Base-by-base conservation (phyloP, 2,797 vertebrate species). In the Enteromius anoplus region DNA sequence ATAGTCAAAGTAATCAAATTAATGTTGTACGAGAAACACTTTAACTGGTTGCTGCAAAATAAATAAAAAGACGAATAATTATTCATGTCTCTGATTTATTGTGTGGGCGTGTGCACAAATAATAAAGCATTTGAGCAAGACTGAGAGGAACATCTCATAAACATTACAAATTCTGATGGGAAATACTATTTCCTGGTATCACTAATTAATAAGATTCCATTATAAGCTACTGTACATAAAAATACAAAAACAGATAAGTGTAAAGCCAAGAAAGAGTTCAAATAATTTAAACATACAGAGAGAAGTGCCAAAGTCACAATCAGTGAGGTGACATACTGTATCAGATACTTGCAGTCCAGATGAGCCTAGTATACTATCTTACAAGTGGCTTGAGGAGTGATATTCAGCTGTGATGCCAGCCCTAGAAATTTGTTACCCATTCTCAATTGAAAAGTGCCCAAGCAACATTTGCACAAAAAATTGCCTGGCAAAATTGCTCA, bases 1-100 rank as follows among this genome's bases (percentile, higher is more conserved):
- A 45, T 80, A 71, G 37, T 62, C 68, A 62, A 80, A 62, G 53
- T 15, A 72, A 81, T 81, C 55, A 72, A n/a, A 71, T 49, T 6
- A 60, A 80, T 72, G 66, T 71, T 80, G 69, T 72, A 72, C 64
- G 26, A 81, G 29, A 72, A 81, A 26, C 40, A 71, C 26, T 68
- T 53, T 11, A 71, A 60, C 68, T 81, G 55, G 40, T 49, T 55
- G 47, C 68, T 64, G 42, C 53, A 81, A 72, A 62, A 34, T 3
- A 21, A 81, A 49, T 49, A 72, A 72, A 71, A 32, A n/a, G 15
- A 23, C 4, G 47, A 72, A 81, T 11, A 23, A 49, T 62, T 26
- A 29, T 64, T 11, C 21, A 49, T 19, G 79, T 58, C 53, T 71
- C 66, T 62, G 69, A 62, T 17, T 81, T 80, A 47, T 23, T 77